Evolutionary conservation across 2,113 vertebrate species (phyloP).

Genomic region (Mus spicilegus): DNA sequence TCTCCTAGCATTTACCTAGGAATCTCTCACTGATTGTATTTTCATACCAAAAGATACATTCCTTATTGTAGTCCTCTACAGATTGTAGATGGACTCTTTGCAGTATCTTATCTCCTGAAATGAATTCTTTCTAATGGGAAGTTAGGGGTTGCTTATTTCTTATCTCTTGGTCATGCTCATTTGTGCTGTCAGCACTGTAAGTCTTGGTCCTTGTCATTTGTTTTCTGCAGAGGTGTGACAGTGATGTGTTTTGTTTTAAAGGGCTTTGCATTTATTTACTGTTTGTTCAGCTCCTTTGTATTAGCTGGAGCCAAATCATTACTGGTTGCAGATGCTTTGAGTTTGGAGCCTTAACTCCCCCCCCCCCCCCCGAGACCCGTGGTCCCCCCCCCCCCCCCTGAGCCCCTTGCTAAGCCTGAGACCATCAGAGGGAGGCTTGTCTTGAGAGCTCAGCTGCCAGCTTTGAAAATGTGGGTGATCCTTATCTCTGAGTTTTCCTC

Average conservation of each 20-base stretch:
- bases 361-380: background rate
- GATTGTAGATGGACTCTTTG: background rate
- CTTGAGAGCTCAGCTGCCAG: background rate
- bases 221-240: background rate
- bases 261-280: background rate
- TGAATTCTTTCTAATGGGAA: slow-evolving; percentile 36
- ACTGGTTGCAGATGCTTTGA: slow-evolving; percentile 32
- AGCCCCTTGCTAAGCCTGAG: background rate
- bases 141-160: background rate
- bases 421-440: background rate
- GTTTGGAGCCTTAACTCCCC: background rate
- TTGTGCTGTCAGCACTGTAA: background rate
- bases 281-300: background rate
- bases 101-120: background rate
- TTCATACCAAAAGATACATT: background rate
- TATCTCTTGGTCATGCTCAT: background rate
- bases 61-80: background rate
- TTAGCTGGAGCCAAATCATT: background rate
- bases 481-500: background rate
- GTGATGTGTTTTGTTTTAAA: background rate
- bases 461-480: background rate
- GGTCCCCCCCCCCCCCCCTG: background rate
- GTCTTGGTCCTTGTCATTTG: background rate
- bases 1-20: background rate
- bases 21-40: background rate